Conservation (phyloP, 1,140 invertebrate species). For the Polypedilum vanderplanki region DNA sequence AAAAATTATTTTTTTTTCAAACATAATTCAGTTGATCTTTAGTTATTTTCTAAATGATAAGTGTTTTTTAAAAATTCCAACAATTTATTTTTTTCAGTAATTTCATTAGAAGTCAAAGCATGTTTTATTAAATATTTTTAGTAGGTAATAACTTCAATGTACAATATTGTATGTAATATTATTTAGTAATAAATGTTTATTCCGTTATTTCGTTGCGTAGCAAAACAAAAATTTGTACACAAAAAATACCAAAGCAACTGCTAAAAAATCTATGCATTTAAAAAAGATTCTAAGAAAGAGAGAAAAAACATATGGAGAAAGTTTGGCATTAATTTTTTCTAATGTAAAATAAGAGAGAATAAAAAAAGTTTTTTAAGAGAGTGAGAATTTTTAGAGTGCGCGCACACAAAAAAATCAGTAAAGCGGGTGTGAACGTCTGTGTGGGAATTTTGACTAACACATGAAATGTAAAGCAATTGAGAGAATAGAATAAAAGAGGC, state of each 20-base stretch:
- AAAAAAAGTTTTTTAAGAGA: not conserved
- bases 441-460: slow-evolving; percentile 6
- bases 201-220: slow-evolving; percentile 2
- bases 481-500: not conserved
- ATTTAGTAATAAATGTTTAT: not conserved
- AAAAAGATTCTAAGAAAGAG: too few relatives aligned
- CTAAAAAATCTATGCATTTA: not conserved
- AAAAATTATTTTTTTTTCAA: too few relatives aligned
- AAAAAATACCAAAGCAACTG: not conserved
- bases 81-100: too few relatives aligned
- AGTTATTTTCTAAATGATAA: too few relatives aligned
- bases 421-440: too few relatives aligned
- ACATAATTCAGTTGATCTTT: too few relatives aligned
- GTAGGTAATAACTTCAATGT: too few relatives aligned
- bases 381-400: not conserved
- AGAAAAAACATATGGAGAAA: slow-evolving; percentile 13
- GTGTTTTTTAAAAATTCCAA: too few relatives aligned
- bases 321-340: not conserved
- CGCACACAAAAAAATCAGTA: not conserved
- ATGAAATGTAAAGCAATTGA: not conserved
- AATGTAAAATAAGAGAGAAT: not conserved
- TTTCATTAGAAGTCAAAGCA: too few relatives aligned
- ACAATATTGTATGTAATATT: too few relatives aligned
- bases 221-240: not conserved
- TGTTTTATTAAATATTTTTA: too few relatives aligned